Base-by-base conservation (phyloP, 2,113 vertebrate genomes). In the Pangasianodon gigas region DNA sequence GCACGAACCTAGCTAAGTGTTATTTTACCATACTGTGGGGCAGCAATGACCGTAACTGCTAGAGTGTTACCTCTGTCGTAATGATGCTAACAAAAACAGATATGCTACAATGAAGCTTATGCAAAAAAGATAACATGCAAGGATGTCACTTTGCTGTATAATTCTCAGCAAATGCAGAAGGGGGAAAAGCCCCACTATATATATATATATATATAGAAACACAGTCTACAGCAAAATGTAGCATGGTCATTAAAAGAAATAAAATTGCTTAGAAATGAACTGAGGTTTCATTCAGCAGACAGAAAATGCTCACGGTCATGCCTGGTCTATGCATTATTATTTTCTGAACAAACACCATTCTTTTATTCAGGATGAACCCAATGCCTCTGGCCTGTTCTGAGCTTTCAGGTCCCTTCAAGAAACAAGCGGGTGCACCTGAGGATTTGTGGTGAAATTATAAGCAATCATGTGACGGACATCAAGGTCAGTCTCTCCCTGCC, bases 381-480 rank as follows among this genome's bases (percentile, higher is more conserved):
- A 2, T 32, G 11, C 32, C n/a, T 67, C 58, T 19, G 13, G 62
- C 46, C 51, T 41, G 21, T 46, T 26, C 37, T 3, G 51, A n/a
- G 19, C 37, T 11, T 67, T 51, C 58, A 11, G 18, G 14, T 51
- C 7, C 11, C 19, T n/a, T 52, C 8, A 52, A 69, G 65, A 84
- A 84, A n/a, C 29, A n/a, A n/a, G 11, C 9, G 19, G 1, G 9
- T 62, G 26, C 4, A 41, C 29, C 18, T 37, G 16, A n/a, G 46
- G 87, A 67, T 82, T 82, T 58, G 41, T 75, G 77, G 9, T 48
- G 69, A 46, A 77, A 89, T 51, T 16, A 69, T 69, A 58, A 77
- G 44, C n/a, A 62, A 77, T 52, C 69, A 51, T 32, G 65, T 56
- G 14, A 11, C 4, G 2, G 6, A 19, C 56, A 62, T 46, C 77